Conservation (phyloP, 2,797 vertebrate species). For the Molossus molossus region DNA sequence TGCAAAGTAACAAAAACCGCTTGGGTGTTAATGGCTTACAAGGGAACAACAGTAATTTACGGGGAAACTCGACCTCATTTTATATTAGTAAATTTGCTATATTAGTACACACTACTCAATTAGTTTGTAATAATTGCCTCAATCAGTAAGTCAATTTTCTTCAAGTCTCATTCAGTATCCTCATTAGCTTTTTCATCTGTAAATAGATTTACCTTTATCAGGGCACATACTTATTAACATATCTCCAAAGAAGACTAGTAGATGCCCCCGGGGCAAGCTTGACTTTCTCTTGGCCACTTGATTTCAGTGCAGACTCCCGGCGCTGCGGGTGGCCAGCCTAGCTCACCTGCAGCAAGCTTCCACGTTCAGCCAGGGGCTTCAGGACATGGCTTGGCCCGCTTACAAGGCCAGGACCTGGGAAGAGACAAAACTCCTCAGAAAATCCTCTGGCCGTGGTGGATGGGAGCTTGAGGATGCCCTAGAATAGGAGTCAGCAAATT, state of each 20-base stretch:
- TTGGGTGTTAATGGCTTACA: not conserved
- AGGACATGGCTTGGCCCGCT: not conserved
- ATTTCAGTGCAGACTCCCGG: not conserved
- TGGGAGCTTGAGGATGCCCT: not conserved
- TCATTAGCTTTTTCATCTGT: constrained; percentile 58
- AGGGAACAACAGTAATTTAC: constrained; percentile 50
- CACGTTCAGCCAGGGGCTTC: not conserved
- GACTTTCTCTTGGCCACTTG: not conserved
- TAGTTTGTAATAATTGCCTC: constrained; percentile 46
- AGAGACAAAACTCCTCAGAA: not conserved
- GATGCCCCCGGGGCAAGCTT: not conserved
- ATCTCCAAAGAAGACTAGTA: not conserved
- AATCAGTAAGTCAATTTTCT: constrained; percentile 34
- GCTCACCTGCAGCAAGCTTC: not conserved
- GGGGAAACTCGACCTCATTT: not conserved
- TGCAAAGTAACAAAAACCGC: constrained; percentile 37
- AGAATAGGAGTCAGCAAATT: not conserved
- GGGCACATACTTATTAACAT: not conserved
- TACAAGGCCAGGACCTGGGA: not conserved
- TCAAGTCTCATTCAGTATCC: constrained; percentile 54
- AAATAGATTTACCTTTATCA: constrained; percentile 50
- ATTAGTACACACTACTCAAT: constrained; percentile 14
- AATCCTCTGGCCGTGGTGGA: not conserved
- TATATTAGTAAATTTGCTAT: not conserved
- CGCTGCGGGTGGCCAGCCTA: not conserved